Base-by-base conservation (phyloP, 2,888 invertebrate species). In the Watsonalla cultraria region DNA sequence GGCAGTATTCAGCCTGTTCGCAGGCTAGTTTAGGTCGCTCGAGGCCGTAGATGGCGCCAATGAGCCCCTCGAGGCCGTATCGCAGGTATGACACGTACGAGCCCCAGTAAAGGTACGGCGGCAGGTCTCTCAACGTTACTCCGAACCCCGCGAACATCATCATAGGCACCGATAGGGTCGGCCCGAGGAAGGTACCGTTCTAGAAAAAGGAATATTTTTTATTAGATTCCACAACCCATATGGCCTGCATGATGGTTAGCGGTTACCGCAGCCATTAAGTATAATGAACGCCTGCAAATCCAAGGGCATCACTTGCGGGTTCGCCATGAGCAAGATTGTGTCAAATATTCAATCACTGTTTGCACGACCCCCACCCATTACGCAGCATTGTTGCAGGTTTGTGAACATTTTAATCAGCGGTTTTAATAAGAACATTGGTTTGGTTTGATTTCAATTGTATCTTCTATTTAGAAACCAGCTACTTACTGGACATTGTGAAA, bases 141-240 rank as follows among this genome's bases (percentile, higher is more conserved):
- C 98, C 98, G 82, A 98, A 98, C 0, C 98, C 98, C 53, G 98
- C 97, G 80, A 98, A 98, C 95, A 98, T 96, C 95, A 99, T 96
- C 92, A 98, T 95, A 0, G 98, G 98, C 37, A 98, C 97, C 4
- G 96, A 95, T 9, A 98, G 87, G 0, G 97, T 95, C 0, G 98
- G 98, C 0, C 98, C 98, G 65, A 98, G 86, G 88, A 98, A 99
- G 5, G 98, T 98, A 6, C 98, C 98, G 76, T 98, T 98, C 97
- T 98, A 82, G 8, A 65, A 62, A 56, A 37, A 52, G 34, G 35
- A 14, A 45, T 7, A 45, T n/a, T 45, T 9, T n/a, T n/a, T n/a
- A 24, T 2, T 24, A 24, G 24, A 24, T 24, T 24, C n/a, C n/a
- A n/a, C 24, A 24, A 24, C 24, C 1, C 11, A 42, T 42, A 42